Base-by-base conservation (phyloP, 2,113 vertebrate species). In the Nothoprocta pentlandii region DNA sequence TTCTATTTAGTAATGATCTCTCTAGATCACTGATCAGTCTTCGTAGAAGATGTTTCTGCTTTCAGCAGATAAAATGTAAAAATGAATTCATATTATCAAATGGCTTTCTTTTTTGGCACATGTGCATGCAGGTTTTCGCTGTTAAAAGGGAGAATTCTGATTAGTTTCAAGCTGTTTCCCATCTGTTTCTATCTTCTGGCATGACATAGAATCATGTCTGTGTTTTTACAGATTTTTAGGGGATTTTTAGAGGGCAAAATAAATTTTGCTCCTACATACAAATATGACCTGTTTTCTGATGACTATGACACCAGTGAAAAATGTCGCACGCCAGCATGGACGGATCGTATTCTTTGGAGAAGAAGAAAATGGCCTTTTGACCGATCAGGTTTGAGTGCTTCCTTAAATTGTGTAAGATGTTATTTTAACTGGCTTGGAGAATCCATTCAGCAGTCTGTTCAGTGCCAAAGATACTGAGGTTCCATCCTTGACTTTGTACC, bases 251-350 rank as follows among this genome's bases (percentile, higher is more conserved):
- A 99, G 91, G 99, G 99, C 23, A 99, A 99, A 86, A 96, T 99
- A 71, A 99, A 98, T 95, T 99, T 99, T 97, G 98, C 99, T 62
- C 99, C 99, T 14, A 99, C 99, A 1, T 99, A 99, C 87, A 99
- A 99, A 86, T 99, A 99, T 32, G 99, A 99, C 96, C 98, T 99
- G 77, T 99, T 99, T 98, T 99, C 99, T 12, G 99, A 99, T 39
- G 99, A 99, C 94, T 99, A 99, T 34, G 99, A 99, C 97, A 99
- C 99, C 85, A 99, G 99, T 67, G 99, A 99, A 92, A 99, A 99
- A 96, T 99, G 99, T 69, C 99, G 99, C 54, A 99, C 99, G 0
- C 99, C 99, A 0, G 99, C 99, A 0, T 99, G 99, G 99, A 99
- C 99, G 21, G 99, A 99, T 95, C 99, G 99, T 16, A 98, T 99